Base-by-base conservation (phyloP, 2,797 vertebrate genomes). In the Paramormyrops hopkinsi region DNA sequence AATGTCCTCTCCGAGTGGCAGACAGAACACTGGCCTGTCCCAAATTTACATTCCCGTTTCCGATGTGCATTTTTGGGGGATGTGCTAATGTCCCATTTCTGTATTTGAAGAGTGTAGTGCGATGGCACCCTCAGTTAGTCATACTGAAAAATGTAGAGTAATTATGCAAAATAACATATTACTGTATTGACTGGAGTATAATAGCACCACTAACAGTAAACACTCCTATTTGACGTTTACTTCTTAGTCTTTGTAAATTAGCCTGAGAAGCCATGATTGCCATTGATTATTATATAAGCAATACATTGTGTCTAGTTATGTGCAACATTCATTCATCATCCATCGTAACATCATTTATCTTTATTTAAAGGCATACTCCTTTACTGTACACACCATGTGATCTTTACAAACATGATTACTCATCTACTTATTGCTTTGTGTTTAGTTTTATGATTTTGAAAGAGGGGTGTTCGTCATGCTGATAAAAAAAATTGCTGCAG, bases 391-490 rank as follows among this genome's bases (percentile, higher is more conserved):
- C 51, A 22, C 2, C 25, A 33, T 62, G 33, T 44, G 33, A 59
- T 33, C 54, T 19, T 59, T 87, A n/a, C 14, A 37, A 29, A 29
- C 50, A 41, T 56, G 41, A 4, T 17, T 85, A 48, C 83, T 84
- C 37, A 48, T 46, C 50, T 37, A 17, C 54, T 84, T 62, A 84
- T 86, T 12, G 29, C 87, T 65, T 82, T 25, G 88, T 37, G 29
- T 4, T 76, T 50, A 11, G 5, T 88, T 88, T 89, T 65, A 90
- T 89, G 88, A 56, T 91, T 90, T 92, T 92, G 22, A 93, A 96
- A 95, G 92, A 92, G 90, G 4, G 94, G 94, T 90, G 93, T 96
- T 90, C 94, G 95, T 91, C 95, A 95, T 6, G 95, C 94, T 87
- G 94, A 95, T 91, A 94, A 93, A 33, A 79, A 79, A 46, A 85